Evolutionary conservation across 1,140 invertebrate genomes (phyloP).

Genomic region (Amyelois transitella): DNA sequence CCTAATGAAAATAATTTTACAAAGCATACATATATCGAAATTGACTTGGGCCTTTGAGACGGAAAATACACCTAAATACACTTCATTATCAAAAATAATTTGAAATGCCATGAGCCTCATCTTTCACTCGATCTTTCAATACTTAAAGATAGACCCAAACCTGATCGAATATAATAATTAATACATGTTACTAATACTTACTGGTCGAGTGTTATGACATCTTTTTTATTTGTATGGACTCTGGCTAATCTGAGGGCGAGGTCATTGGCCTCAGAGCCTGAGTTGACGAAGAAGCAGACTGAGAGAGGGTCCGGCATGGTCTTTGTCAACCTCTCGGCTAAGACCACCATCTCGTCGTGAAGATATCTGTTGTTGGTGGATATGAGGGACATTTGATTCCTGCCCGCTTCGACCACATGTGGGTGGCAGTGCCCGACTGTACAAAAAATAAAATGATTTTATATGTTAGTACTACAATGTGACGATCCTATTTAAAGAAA

Average conservation of each 20-base stretch:
- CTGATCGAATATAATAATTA: neutral
- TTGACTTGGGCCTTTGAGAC: neutral
- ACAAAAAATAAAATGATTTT: constrained; percentile 22
- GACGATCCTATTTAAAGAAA: neutral
- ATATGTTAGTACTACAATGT: neutral
- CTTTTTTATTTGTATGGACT: constrained; percentile 90
- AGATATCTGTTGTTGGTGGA: constrained; percentile 97
- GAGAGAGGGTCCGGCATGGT: constrained; percentile 88
- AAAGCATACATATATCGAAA: too few species aligned
- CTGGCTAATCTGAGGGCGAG: constrained; percentile 93
- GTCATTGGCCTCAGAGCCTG: constrained; percentile 99
- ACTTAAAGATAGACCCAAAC: neutral
- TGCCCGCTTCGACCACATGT: constrained; percentile 90
- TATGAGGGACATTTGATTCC: constrained; percentile 90
- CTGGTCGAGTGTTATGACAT: constrained; percentile 96
- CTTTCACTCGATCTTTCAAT: constrained; percentile 1
- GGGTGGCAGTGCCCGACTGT: constrained; percentile 98
- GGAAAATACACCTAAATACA: constrained; percentile 3
- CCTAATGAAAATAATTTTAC: too few species aligned
- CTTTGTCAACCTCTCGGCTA: constrained; percentile 88
- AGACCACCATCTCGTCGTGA: constrained; percentile 95
- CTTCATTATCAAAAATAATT: neutral
- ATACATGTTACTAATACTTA: constrained; percentile 77
- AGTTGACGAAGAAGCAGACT: constrained; percentile 98
- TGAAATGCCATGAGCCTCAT: neutral